Evolutionary conservation across 2,888 invertebrate genomes (phyloP).

Genomic region (Cerceris rybyensis): DNA sequence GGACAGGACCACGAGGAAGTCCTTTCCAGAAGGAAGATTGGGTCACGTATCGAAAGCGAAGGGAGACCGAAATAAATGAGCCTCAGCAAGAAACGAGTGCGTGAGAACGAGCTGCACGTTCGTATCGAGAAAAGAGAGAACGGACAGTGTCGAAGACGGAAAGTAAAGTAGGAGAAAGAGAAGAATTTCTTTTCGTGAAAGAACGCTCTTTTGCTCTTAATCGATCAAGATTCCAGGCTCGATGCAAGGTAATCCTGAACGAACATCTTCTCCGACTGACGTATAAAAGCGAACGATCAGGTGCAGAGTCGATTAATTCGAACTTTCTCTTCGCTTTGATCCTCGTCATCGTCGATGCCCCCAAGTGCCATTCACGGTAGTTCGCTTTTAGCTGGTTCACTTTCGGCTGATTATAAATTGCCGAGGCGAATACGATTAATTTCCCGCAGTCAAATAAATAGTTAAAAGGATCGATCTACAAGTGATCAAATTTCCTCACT

Average conservation of each 20-base stretch:
- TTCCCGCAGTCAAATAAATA: neutral
- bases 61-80: constrained; percentile 54
- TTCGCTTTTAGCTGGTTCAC: neutral
- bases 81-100: constrained; percentile 38
- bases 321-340: constrained; percentile 27
- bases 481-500: no score
- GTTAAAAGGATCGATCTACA: no score
- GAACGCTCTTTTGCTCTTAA: constrained; percentile 1
- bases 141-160: no score
- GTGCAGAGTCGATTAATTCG: constrained; percentile 14
- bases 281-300: neutral
- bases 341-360: constrained; percentile 7
- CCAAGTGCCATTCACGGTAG: neutral
- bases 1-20: constrained; percentile 8
- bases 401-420: constrained; percentile 8
- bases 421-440: neutral
- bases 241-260: neutral
- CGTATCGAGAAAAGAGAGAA: neutral
- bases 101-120: constrained; percentile 25
- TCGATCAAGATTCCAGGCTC: neutral
- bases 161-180: no score
- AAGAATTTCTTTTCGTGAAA: neutral
- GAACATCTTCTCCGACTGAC: neutral
- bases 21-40: constrained; percentile 44
- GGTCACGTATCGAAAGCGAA: constrained; percentile 50